Evolutionary conservation across 1,140 invertebrate genomes (phyloP), one percentile per base, ranked within the genome.

Genomic region (Tetramorium alpestre): DNA sequence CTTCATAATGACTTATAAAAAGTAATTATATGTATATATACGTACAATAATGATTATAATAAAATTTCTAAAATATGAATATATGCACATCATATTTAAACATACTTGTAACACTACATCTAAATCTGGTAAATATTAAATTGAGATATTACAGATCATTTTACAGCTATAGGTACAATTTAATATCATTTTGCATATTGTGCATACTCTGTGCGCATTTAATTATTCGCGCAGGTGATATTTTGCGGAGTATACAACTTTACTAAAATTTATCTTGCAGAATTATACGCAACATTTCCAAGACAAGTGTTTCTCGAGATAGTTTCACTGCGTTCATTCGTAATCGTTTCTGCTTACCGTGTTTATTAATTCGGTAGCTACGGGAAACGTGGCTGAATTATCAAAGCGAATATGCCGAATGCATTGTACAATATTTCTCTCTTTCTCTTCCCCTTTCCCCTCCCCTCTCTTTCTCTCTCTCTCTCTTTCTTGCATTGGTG

Each of bases 371-470:
- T 47, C 62, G 49, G 49, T 13, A 56, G 44, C 18, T 73, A 47
- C 51, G 60, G 86, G 85, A 88, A 85, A 6, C 47, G n/a, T 62
- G 25, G 25, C 47, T 64, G 54, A 85, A 85, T 90, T 88, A 87
- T 82, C 67, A 67, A 89, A 90, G 76, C 77, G 80, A 89, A 89
- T 70, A 89, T 85, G 65, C 65, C 76, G 72, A 90, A 90, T 70
- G 72, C 56, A 89, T 87, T 85, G 67, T 69, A 72, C 85, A 81
- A 28, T 84, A 90, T 81, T 89, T 11, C 51, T n/a, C 51, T 54
- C 49, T 22, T 22, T 3, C 49, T 49, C 8, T 49, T 8, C 0
- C 47, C 11, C 77, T 41, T 49, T 47, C 6, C 41, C 6, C 28
- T 33, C 6, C 41, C 6, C 28, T 33, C 28, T 33, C 2, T 33